phyloP scores from a whole-genome alignment of 2,888 invertebrate species.

The Galeruca laticollis region DNA sequence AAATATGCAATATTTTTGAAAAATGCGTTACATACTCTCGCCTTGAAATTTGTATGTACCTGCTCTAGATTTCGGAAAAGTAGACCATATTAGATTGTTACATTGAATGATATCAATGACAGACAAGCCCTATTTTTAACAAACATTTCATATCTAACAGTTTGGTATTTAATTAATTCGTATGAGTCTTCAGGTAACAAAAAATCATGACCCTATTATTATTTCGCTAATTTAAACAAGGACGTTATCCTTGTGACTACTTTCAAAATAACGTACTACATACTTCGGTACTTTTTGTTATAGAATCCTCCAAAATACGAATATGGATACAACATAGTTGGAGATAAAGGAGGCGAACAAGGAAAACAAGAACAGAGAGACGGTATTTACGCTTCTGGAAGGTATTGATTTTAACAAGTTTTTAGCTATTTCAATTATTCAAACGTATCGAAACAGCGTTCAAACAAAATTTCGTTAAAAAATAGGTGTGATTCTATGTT shows the following conservation, averaged over 20 bases:
- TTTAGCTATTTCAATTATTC: neutral
- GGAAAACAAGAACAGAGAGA: conserved; percentile 67
- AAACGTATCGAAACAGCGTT: too few relatives aligned
- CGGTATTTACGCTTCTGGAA: conserved; percentile 66
- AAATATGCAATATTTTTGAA: too few relatives aligned
- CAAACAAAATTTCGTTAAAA: too few relatives aligned
- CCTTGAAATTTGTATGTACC: neutral
- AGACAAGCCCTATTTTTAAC: conserved; percentile 2
- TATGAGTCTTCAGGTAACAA: neutral
- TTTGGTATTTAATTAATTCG: neutral
- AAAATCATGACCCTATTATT: too few relatives aligned
- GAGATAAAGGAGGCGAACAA: conserved; percentile 64
- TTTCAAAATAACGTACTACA: too few relatives aligned
- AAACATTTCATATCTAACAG: neutral
- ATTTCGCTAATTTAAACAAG: too few relatives aligned
- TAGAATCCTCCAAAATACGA: conserved; percentile 69
- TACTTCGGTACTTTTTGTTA: conserved; percentile 41
- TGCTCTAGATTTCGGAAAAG: conserved; percentile 4
- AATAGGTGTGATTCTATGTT: too few relatives aligned
- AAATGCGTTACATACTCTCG: neutral
- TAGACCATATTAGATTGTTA: neutral
- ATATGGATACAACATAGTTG: conserved; percentile 67
- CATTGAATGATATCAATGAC: neutral
- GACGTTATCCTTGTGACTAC: too few relatives aligned
- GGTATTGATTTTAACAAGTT: conserved; percentile 51